Base-by-base conservation (phyloP, 2,797 vertebrate species). In the Dicrostonyx torquatus region DNA sequence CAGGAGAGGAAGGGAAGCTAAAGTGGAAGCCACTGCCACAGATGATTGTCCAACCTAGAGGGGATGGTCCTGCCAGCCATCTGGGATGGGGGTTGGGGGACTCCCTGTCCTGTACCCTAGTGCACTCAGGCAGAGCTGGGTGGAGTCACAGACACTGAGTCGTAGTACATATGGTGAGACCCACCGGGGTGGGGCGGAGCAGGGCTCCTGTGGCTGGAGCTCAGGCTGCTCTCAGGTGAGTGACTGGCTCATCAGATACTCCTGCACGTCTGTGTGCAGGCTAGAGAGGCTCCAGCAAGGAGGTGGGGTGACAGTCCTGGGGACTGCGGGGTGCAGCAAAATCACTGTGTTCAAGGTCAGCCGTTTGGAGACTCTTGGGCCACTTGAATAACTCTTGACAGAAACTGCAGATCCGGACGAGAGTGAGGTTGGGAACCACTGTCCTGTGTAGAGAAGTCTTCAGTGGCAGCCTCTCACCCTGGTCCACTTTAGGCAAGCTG, bases 361-460 rank as follows among this genome's bases (percentile, higher is more conserved):
- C 91, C 45, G 24, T 45, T 75, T 79, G 64, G 83, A 87, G 64
- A 84, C 77, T 78, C 50, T 45, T 88, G 94, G 78, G 40, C 62
- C n/a, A 31, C 40, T 45, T 82, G 80, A 76, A 20, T 83, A 83
- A 12, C 58, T 58, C 53, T 64, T 83, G 29, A 13, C 66, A 84
- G 53, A 95, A 90, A 18, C 64, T 18, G 72, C 9, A 45, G 70
- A 48, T 80, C 50, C 58, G 9, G 64, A 1, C 0, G 26, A 84
- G 77, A 73, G n/a, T 10, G 22, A 91, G 58, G 20, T 1, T 72
- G 70, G 37, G 88, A 90, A 55, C 20, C 72, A 50, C 48, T 7
- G 37, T 64, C 12, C 53, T 1, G 55, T 73, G 50, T 24, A 26
- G 43, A 83, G 64, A 77, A 31, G 9, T 80, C 18, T 12, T 68